Evolutionary conservation across 53 echinoderm and acorn worm species (phyloP), one percentile per base, ranked within the genome.

Genomic region (Zoroaster sp.): DNA sequence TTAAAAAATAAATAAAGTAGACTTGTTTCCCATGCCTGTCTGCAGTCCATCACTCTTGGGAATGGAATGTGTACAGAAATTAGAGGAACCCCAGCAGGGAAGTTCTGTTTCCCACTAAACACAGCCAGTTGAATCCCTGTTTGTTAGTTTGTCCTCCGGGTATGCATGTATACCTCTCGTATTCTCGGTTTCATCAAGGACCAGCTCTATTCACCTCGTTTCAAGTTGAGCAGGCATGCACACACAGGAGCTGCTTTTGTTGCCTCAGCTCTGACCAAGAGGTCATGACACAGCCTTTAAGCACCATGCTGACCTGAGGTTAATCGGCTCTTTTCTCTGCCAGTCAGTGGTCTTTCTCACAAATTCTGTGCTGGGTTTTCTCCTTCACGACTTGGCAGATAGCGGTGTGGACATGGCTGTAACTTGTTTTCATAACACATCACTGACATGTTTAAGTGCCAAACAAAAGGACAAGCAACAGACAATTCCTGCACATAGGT

Each of bases 301-400:
- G 78, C 78, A 78, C 59, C 78, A 78, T 54, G 59, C 78, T 78
- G 78, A 78, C 78, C 78, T 38, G 59, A 78, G 78, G 78, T 78
- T 78, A 78, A 78, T 78, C 78, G 63, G 34, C 59, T 59, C 78
- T 59, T 54, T 36, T 20, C 35, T 33, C 78, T 23, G 37, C 59
- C 78, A 59, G 78, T 78, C 78, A 78, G 78, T 78, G 78, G 78
- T 78, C 78, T 78, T 78, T 78, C 78, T 78, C 78, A 78, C 55
- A 78, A 53, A 52, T 54, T 18, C 13, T 51, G 6, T 52, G 10
- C 55, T 59, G 78, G 78, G 18, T 10, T 38, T 37, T 78, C 54
- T 78, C 78, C n/a, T n/a, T 53, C n/a, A 28, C 45, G 46, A 21
- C 34, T 39, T 35, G 59, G 34, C 37, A 36, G 37, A 35, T 70